Evolutionary conservation across 1,140 invertebrate genomes (phyloP), one percentile per base, ranked within the genome.

Genomic region (Diorhabda elongata): DNA sequence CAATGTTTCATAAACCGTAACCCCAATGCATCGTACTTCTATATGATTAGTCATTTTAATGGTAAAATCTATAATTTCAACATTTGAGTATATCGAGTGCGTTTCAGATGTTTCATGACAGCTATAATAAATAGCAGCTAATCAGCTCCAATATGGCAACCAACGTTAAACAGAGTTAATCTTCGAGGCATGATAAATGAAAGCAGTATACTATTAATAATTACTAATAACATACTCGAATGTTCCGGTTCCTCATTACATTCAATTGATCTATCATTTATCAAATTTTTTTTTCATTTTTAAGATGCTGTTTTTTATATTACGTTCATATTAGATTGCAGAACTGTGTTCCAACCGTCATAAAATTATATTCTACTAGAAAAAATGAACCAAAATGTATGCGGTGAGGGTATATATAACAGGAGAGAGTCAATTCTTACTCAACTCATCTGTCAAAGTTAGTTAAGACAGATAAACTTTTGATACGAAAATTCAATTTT

Each of bases 101-200:
- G 47, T 52, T 52, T 52, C 47, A 52, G 47, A 52, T 52, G 47
- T 52, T 52, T 52, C 47, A 52, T 52, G 47, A 52, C 47, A 52
- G 47, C n/a, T n/a, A 52, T 6, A 52, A 52, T 52, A 52, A 52
- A 52, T 52, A 52, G 47, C 6, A 52, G 47, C 47, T 52, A 52
- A 52, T 52, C 47, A 52, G 47, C 47, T 52, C 6, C 47, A 52
- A 52, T 52, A 52, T 52, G 47, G 47, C 47, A 52, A n/a, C 6
- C 47, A n/a, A 52, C 47, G n/a, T 52, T 52, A 52, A 52, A 52
- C 47, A 52, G 47, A 52, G 47, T 52, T 52, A 52, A 52, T 52
- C 47, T n/a, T 8, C 47, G 47, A 8, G 47, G 6, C 47, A n/a
- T 52, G 47, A 52, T 52, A 52, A 52, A 52, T 52, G 47, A n/a